Evolutionary conservation across 2,888 invertebrate genomes (phyloP), one percentile per base, ranked within the genome.

Genomic region (Andrena fulva): DNA sequence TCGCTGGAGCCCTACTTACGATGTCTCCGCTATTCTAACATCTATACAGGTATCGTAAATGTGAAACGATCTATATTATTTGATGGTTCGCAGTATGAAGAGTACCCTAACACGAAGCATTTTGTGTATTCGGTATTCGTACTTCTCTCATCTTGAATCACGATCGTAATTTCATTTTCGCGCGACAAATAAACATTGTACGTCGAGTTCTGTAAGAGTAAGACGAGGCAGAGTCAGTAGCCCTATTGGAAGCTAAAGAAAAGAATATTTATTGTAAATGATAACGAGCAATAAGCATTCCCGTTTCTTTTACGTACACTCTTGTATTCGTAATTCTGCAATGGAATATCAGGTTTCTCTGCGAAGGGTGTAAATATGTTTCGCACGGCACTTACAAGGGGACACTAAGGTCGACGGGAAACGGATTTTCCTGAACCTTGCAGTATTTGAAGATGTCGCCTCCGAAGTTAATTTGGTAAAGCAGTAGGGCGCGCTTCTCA

Each of bases 1-100:
- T 95, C 97, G 99, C 95, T 99, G 99, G 99, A 99, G 99, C 94
- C 99, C 99, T 90, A 99, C 99, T 90, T 99, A 99, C 95, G 99
- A 99, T 96, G 99, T 99, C 77, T 99, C 99, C 91, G 99, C 99
- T 91, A 99, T 99, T 94, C 96, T 99, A 95, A 99, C 99, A 94
- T 99, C 99, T 93, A 99, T 99, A 96, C 99, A 99, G 97, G 99
- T 99, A 95, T 95, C 94, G 92, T 59, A 42, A 84, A 35, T 20
- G 50, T 27, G 48, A 20, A 20, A 24, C 31, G 1, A n/a, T 33
- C 20, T 12, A 62, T 29, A 10, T 67, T 2, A 54, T n/a, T 10
- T 33, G 2, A n/a, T 62, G 24, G 52, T 29, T 60, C 12, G 64
- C 24, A 16, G 10, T n/a, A n/a, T 52, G 5, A 29, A 0, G 33